Conservation (phyloP, 2,888 invertebrate genomes). For the Erebia palarica region DNA sequence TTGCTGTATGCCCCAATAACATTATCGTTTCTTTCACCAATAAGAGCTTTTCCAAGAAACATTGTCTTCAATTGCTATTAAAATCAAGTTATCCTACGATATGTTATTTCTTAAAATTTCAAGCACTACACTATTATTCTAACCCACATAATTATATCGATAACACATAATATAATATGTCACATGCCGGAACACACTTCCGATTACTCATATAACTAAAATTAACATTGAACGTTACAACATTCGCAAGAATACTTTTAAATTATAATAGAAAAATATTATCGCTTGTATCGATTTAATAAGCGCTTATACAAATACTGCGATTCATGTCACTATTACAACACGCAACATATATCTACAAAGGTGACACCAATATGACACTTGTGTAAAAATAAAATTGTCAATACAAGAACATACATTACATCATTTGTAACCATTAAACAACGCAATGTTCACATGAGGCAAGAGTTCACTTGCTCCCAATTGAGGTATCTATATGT, state of each 20-base stretch:
- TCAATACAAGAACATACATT: constrained; percentile 36
- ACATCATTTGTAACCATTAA: constrained; percentile 35
- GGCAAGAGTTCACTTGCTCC: constrained; percentile 36
- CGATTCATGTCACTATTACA: constrained; percentile 35
- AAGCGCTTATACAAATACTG: constrained; percentile 24
- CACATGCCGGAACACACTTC: neutral
- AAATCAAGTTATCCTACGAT: too few species aligned
- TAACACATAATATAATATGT: neutral
- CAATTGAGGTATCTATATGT: constrained; percentile 24
- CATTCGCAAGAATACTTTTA: constrained; percentile 21
- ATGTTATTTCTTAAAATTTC: too few species aligned
- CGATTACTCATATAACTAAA: constrained; percentile 2
- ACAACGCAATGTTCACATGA: constrained; percentile 29
- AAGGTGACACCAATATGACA: constrained; percentile 40
- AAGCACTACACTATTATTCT: neutral
- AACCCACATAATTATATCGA: neutral
- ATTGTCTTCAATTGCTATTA: neutral
- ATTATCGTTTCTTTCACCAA: neutral
- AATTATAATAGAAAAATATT: constrained; percentile 26
- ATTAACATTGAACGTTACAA: constrained; percentile 23
- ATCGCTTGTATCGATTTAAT: constrained; percentile 13
- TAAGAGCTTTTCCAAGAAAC: neutral
- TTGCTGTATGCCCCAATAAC: neutral
- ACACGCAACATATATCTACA: constrained; percentile 29
- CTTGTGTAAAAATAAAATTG: constrained; percentile 40